phyloP scores from a whole-genome alignment of 2,113 vertebrate species.

The Taxidea taxus region DNA sequence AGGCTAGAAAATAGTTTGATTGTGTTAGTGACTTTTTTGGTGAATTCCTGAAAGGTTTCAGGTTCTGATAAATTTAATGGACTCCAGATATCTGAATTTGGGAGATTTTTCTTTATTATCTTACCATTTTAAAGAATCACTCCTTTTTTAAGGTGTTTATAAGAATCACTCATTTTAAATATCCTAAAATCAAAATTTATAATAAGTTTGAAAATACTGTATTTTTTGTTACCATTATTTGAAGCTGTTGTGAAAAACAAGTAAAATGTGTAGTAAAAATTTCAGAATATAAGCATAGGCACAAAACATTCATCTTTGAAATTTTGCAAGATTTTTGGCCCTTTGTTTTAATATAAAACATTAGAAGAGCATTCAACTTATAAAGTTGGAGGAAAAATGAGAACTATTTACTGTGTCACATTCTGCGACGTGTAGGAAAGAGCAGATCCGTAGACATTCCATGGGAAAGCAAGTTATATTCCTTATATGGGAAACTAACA shows the following conservation, averaged over 20 bases:
- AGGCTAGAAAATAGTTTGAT: conserved; percentile 29
- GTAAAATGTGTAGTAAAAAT: not conserved
- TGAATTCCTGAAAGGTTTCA: not conserved
- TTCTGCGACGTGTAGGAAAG: conserved; percentile 52
- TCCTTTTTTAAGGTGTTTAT: no score
- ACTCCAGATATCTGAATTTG: not conserved
- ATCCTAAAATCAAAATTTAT: conserved; percentile 14
- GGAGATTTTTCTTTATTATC: not conserved
- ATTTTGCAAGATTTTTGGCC: not conserved
- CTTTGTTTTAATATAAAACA: not conserved
- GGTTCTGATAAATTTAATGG: conserved; percentile 19
- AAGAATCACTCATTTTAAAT: conserved; percentile 46
- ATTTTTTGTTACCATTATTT: conserved; percentile 45
- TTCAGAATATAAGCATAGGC: not conserved
- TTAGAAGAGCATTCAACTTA: not conserved
- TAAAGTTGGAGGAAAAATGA: not conserved
- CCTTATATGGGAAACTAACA: conserved; percentile 42
- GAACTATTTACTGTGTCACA: not conserved
- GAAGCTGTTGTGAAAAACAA: conserved; percentile 37
- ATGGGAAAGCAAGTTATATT: conserved; percentile 54
- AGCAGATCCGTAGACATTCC: conserved; percentile 56
- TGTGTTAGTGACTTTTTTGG: not conserved
- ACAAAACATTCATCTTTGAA: not conserved
- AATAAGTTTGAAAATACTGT: not conserved
- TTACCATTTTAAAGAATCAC: not conserved